phyloP scores from a whole-genome alignment of 2,888 invertebrate species.

The Agriopis marginaria region DNA sequence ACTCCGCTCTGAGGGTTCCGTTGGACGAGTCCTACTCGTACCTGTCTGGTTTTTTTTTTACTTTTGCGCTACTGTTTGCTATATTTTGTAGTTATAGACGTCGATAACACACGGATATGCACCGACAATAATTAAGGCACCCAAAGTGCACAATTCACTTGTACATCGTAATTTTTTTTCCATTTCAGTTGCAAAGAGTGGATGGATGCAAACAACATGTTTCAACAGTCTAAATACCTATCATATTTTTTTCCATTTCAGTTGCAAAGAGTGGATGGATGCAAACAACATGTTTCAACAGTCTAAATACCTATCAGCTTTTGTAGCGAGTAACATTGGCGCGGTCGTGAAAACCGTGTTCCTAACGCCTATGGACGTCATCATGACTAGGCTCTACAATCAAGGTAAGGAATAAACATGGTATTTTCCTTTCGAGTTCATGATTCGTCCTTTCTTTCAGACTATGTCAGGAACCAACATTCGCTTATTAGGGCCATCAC shows the following conservation, averaged over 20 bases:
- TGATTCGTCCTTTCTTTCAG: background rate
- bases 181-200: slow-evolving; percentile 78
- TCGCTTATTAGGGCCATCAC: no score
- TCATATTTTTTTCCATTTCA: slow-evolving; percentile 49
- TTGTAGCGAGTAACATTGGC: slow-evolving; percentile 91
- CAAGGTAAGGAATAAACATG: slow-evolving; percentile 87
- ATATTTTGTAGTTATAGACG: no score
- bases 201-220: slow-evolving; percentile 75
- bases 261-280: slow-evolving; percentile 82
- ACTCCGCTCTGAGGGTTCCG: no score
- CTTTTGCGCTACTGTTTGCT: no score
- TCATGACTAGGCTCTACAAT: slow-evolving; percentile 95
- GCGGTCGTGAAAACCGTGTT: slow-evolving; percentile 91
- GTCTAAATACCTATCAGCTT: slow-evolving; percentile 89
- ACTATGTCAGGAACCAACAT: background rate
- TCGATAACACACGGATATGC: no score
- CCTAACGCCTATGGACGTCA: slow-evolving; percentile 96
- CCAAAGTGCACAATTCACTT: no score
- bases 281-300: slow-evolving; percentile 79
- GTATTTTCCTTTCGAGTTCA: no score
- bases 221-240: slow-evolving; percentile 87
- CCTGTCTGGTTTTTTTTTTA: no score
- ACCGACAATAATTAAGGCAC: no score
- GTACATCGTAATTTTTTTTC: slow-evolving; percentile 10
- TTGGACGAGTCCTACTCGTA: no score